phyloP scores from a whole-genome alignment of 2,888 invertebrate genomes.

The Podabrus alpinus region DNA sequence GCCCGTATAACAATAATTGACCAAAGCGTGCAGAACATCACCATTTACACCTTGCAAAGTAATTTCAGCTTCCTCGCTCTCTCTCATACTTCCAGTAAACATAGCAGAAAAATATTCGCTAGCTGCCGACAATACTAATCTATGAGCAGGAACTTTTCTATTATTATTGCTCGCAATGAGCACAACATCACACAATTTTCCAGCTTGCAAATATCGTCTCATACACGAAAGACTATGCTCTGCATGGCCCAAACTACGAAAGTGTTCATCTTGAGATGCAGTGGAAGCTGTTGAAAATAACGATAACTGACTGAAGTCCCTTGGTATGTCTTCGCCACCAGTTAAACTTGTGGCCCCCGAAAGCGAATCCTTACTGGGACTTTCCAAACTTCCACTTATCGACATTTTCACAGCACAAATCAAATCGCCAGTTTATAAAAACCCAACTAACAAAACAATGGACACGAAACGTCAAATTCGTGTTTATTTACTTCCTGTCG shows the following conservation, averaged over 20 bases:
- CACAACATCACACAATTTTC: slow-evolving; percentile 85
- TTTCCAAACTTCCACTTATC: slow-evolving; percentile 42
- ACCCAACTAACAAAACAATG: not conserved
- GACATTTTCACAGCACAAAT: slow-evolving; percentile 33
- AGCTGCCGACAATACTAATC: slow-evolving; percentile 86
- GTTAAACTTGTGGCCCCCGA: slow-evolving; percentile 46
- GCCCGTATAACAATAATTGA: slow-evolving; percentile 92
- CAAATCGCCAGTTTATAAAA: not conserved
- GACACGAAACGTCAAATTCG: not conserved
- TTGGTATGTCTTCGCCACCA: slow-evolving; percentile 61
- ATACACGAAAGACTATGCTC: slow-evolving; percentile 81
- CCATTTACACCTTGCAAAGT: slow-evolving; percentile 84
- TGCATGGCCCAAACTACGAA: slow-evolving; percentile 78
- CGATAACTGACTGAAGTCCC: slow-evolving; percentile 70
- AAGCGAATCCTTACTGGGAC: slow-evolving; percentile 50
- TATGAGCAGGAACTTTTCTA: slow-evolving; percentile 58
- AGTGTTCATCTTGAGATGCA: slow-evolving; percentile 77
- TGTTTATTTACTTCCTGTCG: not conserved
- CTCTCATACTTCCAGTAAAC: slow-evolving; percentile 88
- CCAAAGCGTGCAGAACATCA: slow-evolving; percentile 81
- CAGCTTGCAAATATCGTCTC: slow-evolving; percentile 78
- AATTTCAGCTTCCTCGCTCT: slow-evolving; percentile 82
- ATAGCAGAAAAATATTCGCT: slow-evolving; percentile 95
- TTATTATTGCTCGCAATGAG: slow-evolving; percentile 77
- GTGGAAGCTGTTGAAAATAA: slow-evolving; percentile 62